Percentiles rank a stretch among this genome's conserved stretches.
Conservation (phyloP, 2,797 vertebrate species). For the Sebastes diploproa region DNA sequence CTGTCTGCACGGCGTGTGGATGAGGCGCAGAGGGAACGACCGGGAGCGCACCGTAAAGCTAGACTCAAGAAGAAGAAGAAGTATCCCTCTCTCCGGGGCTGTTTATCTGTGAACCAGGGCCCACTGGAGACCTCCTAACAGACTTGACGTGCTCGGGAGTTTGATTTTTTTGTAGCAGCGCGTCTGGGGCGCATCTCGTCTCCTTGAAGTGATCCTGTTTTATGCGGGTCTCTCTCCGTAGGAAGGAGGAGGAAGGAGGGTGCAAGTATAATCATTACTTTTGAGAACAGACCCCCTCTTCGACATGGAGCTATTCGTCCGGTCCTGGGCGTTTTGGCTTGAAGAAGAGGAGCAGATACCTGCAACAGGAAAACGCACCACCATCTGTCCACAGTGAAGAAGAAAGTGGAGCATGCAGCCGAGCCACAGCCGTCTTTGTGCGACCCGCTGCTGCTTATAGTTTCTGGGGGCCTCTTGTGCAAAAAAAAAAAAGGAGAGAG, state of each 20-base stretch:
- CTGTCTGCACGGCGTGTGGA: constrained; percentile 74
- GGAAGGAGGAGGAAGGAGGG: constrained; percentile 16
- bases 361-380: constrained; percentile 49
- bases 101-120: constrained; percentile 44
- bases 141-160: constrained; percentile 67
- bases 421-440: constrained; percentile 72
- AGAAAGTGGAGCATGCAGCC: constrained; percentile 73
- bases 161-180: constrained; percentile 48
- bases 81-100: not conserved
- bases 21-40: constrained; percentile 62
- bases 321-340: constrained; percentile 60
- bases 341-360: constrained; percentile 57
- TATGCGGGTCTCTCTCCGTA: constrained; percentile 45
- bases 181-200: constrained; percentile 74
- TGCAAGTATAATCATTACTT: constrained; percentile 63
- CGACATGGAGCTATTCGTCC: constrained; percentile 77
- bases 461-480: constrained; percentile 73
- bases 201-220: constrained; percentile 70
- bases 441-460: constrained; percentile 57
- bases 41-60: constrained; percentile 57
- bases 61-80: constrained; percentile 18
- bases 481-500: not conserved
- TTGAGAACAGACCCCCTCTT: constrained; percentile 47
- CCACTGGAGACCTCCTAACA: constrained; percentile 63
- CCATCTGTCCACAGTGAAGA: constrained; percentile 58